These are phyloP conservation scores for Philopedon plagiatum DNA, from an alignment of 2,888 invertebrate species.

Conservation along the genomic window DNA sequence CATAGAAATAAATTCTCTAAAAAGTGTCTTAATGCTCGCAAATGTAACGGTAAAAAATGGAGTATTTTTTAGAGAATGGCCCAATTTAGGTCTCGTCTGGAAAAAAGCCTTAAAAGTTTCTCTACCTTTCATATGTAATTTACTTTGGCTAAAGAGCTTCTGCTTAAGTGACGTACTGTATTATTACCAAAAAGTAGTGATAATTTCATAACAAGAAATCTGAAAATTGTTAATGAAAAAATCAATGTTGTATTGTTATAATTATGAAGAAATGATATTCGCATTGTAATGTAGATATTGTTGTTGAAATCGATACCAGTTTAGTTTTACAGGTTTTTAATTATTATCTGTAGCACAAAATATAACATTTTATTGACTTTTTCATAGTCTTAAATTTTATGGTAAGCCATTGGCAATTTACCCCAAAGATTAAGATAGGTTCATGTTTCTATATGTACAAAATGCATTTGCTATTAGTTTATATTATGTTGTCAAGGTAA, in stretches of 20 bases:
- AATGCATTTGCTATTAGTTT: too few relatives aligned
- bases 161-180: constrained; percentile 62
- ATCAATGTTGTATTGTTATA: constrained; percentile 80
- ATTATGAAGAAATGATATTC: constrained; percentile 66
- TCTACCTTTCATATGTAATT: constrained; percentile 11
- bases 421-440: too few relatives aligned
- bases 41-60: background rate
- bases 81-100: background rate
- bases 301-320: constrained; percentile 62
- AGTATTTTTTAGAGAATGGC: background rate
- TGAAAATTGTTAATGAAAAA: constrained; percentile 73
- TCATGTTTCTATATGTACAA: too few relatives aligned
- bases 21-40: background rate
- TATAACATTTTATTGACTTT: background rate
- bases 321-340: constrained; percentile 57
- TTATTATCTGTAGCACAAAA: constrained; percentile 54
- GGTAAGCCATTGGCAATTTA: too few relatives aligned
- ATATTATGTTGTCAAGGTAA: too few relatives aligned
- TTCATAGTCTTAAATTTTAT: too few relatives aligned
- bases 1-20: constrained; percentile 5
- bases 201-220: constrained; percentile 64
- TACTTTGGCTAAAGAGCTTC: constrained; percentile 55
- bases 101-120: constrained; percentile 13
- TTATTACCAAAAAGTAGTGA: constrained; percentile 62
- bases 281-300: constrained; percentile 70